A percentile compares a stretch with the other conserved stretches of the same genome.
These are phyloP conservation scores for Arothron firmamentum DNA, from an alignment of 2,113 vertebrate genomes.

Conservation along the genomic window DNA sequence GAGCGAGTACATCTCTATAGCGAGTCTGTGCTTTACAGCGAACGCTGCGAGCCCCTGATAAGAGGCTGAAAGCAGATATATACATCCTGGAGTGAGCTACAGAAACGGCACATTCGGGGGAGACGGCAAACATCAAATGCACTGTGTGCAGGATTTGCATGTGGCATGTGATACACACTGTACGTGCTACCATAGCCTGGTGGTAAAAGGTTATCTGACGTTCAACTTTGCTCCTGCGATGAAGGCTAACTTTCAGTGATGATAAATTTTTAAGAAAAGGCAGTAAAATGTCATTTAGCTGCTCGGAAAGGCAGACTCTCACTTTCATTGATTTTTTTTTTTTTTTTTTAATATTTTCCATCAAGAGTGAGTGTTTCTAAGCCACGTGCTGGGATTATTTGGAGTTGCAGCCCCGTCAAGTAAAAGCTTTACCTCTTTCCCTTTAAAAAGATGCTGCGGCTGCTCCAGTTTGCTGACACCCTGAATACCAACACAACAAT, in stretches of 20 bases:
- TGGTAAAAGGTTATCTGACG: conserved; percentile 19
- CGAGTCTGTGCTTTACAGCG: conserved; percentile 65
- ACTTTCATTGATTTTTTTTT: no score
- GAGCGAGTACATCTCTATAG: conserved; percentile 59
- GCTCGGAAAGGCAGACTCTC: conserved; percentile 3
- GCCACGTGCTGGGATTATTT: conserved; percentile 54
- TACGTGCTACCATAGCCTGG: conserved; percentile 16
- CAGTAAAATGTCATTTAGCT: conserved; percentile 49
- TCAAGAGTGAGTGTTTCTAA: conserved; percentile 43
- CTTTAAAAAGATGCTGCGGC: conserved; percentile 61
- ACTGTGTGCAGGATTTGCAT: conserved; percentile 59
- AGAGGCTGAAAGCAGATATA: conserved; percentile 74
- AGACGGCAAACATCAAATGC: conserved; percentile 64
- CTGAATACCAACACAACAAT: conserved; percentile 69
- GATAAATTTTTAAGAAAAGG: background rate
- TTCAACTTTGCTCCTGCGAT: conserved; percentile 6
- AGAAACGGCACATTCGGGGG: conserved; percentile 41
- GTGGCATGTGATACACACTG: conserved; percentile 37
- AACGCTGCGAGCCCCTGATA: conserved; percentile 71
- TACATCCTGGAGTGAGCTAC: conserved; percentile 59
- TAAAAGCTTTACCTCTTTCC: conserved; percentile 48
- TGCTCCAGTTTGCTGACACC: conserved; percentile 65
- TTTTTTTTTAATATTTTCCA: no score
- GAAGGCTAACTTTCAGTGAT: background rate
- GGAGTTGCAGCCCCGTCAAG: conserved; percentile 35